Percentiles rank a stretch among this genome's conserved stretches.
phyloP scores from a whole-genome alignment of 2,888 invertebrate species.

The Ornithoptera alexandrae region DNA sequence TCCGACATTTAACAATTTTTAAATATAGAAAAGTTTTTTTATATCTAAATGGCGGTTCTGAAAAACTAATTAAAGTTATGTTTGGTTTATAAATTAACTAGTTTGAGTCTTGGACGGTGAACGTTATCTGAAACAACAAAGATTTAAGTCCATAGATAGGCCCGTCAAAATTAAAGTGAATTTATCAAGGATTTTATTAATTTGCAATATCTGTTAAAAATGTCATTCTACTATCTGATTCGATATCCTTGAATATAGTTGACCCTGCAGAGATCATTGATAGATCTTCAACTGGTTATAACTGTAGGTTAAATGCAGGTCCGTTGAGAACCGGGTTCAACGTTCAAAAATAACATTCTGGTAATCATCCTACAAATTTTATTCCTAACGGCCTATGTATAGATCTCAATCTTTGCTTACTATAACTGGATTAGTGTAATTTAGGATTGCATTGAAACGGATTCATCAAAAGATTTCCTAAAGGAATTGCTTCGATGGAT shows the following conservation, averaged over 20 bases:
- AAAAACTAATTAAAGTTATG: background rate
- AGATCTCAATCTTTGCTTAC: background rate
- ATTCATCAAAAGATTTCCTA: background rate
- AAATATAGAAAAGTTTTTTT: background rate
- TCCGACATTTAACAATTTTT: background rate
- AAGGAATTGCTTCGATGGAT: background rate
- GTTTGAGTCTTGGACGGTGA: conserved; percentile 15
- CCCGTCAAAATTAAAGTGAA: background rate
- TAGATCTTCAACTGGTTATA: too few relatives aligned
- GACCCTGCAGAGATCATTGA: too few relatives aligned
- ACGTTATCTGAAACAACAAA: conserved; percentile 28
- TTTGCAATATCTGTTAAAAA: too few relatives aligned
- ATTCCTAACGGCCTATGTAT: background rate
- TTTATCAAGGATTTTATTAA: too few relatives aligned
- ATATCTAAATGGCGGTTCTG: background rate
- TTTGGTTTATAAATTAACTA: conserved; percentile 1
- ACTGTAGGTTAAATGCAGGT: too few relatives aligned
- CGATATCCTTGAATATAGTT: too few relatives aligned
- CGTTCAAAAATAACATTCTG: too few relatives aligned
- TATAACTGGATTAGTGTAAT: background rate
- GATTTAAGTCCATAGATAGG: conserved; percentile 6
- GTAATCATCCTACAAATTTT: too few relatives aligned
- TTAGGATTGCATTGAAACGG: background rate
- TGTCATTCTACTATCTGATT: too few relatives aligned
- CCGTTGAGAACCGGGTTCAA: too few relatives aligned